Evolutionary conservation across 2,888 invertebrate species (phyloP).

Genomic region (Brenthis ino): DNA sequence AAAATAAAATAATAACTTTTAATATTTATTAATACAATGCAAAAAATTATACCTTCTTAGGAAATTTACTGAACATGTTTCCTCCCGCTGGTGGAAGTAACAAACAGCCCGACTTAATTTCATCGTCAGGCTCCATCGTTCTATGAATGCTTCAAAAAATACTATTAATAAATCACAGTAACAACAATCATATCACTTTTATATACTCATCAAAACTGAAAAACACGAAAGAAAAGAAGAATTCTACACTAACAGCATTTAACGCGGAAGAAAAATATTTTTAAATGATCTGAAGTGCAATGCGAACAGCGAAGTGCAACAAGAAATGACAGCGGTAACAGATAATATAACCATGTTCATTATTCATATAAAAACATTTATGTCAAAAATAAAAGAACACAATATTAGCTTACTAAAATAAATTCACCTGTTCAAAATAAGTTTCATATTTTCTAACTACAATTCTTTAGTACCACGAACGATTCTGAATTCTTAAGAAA

Average conservation of each 20-base stretch:
- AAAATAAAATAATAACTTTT: slow-evolving; percentile 3
- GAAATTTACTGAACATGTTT: slow-evolving; percentile 87
- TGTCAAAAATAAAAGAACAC: not conserved
- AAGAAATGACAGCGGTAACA: slow-evolving; percentile 22
- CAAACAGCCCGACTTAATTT: slow-evolving; percentile 88
- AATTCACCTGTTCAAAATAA: no score
- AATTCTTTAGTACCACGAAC: no score
- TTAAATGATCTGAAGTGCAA: slow-evolving; percentile 30
- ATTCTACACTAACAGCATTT: slow-evolving; percentile 16
- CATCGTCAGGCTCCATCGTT: slow-evolving; percentile 88
- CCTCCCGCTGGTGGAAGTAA: slow-evolving; percentile 87
- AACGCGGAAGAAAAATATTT: slow-evolving; percentile 31
- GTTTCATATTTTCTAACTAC: no score
- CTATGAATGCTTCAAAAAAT: slow-evolving; percentile 10
- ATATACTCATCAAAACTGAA: slow-evolving; percentile 14
- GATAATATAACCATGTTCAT: not conserved
- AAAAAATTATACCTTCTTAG: slow-evolving; percentile 83
- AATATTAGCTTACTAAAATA: no score
- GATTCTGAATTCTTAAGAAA: no score
- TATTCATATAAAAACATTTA: not conserved
- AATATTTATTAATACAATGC: not conserved
- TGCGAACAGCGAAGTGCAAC: slow-evolving; percentile 26
- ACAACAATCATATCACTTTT: slow-evolving; percentile 26
- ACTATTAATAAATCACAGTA: not conserved
- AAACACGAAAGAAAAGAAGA: not conserved